phyloP scores from a whole-genome alignment of 2,797 vertebrate genomes.

The Morelia viridis region DNA sequence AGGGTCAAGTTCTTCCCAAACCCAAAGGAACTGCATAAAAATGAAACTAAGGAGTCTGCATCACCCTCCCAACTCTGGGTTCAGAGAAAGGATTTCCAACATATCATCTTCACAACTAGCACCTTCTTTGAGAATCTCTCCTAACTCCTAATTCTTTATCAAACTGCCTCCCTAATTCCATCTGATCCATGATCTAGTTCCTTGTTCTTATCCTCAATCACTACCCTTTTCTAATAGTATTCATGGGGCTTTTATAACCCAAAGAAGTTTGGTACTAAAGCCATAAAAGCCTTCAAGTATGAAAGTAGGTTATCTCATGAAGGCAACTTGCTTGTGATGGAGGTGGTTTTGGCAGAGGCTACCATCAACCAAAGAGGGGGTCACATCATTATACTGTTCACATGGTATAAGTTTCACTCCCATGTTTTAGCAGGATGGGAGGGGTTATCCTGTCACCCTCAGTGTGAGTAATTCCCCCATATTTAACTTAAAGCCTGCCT shows the following conservation, averaged over 20 bases:
- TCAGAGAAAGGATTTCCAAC: no score
- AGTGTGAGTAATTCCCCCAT: neutral
- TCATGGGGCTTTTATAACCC: neutral
- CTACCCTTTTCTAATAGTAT: neutral
- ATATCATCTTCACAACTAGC: neutral
- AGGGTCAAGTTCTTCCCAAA: neutral
- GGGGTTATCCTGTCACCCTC: neutral
- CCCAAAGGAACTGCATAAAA: no score
- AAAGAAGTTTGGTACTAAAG: neutral
- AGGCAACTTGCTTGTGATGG: neutral
- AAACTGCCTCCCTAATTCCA: neutral
- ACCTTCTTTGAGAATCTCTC: neutral
- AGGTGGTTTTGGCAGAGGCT: neutral
- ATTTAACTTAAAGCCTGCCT: neutral
- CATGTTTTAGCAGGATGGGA: neutral
- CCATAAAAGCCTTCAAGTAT: neutral
- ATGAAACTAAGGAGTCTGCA: neutral
- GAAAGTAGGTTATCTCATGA: neutral
- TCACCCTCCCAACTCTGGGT: neutral
- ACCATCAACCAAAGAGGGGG: neutral
- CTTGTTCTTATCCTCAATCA: neutral
- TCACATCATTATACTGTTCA: neutral
- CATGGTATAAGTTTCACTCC: neutral
- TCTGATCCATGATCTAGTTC: neutral
- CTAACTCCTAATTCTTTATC: neutral